A percentile compares a stretch with the other conserved stretches of the same genome.
Evolutionary conservation across 2,797 vertebrate species (phyloP).

Genomic region (Babyrousa celebensis): DNA sequence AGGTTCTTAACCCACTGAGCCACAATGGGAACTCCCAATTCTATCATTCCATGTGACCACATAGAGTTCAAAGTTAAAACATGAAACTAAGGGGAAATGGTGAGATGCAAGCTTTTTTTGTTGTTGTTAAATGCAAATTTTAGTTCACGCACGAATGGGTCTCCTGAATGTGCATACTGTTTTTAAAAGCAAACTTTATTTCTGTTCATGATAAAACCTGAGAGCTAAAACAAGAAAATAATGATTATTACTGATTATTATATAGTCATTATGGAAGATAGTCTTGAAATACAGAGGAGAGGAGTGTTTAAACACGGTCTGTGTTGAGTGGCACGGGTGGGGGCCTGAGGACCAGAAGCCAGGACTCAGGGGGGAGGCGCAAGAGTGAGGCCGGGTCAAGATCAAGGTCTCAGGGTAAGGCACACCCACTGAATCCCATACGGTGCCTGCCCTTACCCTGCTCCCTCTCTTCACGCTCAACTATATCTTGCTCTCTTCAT

Average conservation of each 20-base stretch:
- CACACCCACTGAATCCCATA: background rate
- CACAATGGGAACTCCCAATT: too few relatives aligned
- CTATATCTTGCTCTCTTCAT: background rate
- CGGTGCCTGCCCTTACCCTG: background rate
- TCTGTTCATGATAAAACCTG: background rate
- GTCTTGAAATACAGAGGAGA: slow-evolving; percentile 2
- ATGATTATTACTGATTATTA: background rate
- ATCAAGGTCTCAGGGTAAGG: background rate
- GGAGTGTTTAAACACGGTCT: background rate
- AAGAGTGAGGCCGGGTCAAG: too few relatives aligned
- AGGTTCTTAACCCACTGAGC: too few relatives aligned
- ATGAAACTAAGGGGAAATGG: background rate
- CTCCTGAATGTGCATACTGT: background rate
- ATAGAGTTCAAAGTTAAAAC: background rate
- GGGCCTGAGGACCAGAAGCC: background rate
- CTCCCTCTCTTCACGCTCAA: background rate
- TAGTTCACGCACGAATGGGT: background rate
- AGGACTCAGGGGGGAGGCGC: background rate
- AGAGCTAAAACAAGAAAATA: background rate
- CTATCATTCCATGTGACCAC: background rate
- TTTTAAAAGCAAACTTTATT: slow-evolving; percentile 23
- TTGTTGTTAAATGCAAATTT: slow-evolving; percentile 1
- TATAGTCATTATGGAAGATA: background rate
- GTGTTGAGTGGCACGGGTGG: background rate
- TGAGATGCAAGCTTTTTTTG: background rate